Base-by-base conservation (phyloP, 2,113 vertebrate species). In the Geococcyx californianus region DNA sequence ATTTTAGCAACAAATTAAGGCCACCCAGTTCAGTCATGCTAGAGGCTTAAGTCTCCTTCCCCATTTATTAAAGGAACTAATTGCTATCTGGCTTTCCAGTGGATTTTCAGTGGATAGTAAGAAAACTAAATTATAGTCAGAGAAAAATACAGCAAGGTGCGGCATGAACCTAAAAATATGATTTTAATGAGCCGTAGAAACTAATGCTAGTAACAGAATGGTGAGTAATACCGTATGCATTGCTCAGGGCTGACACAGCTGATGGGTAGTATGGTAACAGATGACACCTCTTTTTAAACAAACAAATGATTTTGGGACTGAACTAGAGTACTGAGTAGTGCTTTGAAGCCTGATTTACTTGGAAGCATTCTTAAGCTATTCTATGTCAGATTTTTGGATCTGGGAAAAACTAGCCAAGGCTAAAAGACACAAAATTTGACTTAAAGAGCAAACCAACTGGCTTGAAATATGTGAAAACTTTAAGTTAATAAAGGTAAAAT, bases 271-370 rank as follows among this genome's bases (percentile, higher is more conserved):
- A 8, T 21, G 31, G 51, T 78, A 88, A 90, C n/a, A 90, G 56
- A 67, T 76, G 62, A 89, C 29, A 66, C 42, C 13, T 75, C 52
- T 83, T 93, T 93, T 85, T 84, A 73, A 96, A 91, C 70, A 83
- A 68, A 79, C 88, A 66, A 85, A 36, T 4, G 28, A 23, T 77
- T 82, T 81, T 19, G 47, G 20, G 58, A 29, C 31, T 36, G 49
- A 81, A 45, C 47, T 24, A 28, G 13, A 24, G 59, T 33, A 51
- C 62, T 74, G 29, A 33, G 73, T 26, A 52, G 54, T 45, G 56
- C 11, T 54, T 56, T 73, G 33, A n/a, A 23, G 11, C 8, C 16
- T 40, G 26, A 11, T 69, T 79, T 68, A 8, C 14, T 29, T 67
- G 36, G 24, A 59, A 70, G 34, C 1, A 5, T 49, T 56, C 11